These are phyloP conservation scores for Upupa epops DNA, from an alignment of 2,113 vertebrate genomes.

Conservation along the genomic window DNA sequence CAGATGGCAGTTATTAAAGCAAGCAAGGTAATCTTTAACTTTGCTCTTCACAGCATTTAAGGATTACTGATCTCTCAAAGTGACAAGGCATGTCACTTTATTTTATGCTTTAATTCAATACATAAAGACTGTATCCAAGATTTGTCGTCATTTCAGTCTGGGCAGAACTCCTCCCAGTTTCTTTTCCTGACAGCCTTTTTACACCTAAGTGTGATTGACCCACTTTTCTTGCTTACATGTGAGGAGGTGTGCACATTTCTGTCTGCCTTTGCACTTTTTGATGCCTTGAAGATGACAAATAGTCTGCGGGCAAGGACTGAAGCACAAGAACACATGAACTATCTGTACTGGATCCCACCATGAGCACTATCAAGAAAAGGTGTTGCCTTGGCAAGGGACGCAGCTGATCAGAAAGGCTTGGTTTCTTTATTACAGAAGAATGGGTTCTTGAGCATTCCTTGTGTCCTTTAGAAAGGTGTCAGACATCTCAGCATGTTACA, in stretches of 20 bases:
- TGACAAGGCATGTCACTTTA: not conserved
- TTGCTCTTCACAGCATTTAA: not conserved
- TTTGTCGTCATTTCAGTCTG: not conserved
- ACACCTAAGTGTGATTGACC: not conserved
- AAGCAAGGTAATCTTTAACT: not conserved
- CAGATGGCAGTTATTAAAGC: not conserved
- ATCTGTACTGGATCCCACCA: not conserved
- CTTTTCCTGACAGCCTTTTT: not conserved
- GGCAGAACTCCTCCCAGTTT: not conserved
- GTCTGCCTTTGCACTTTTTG: not conserved
- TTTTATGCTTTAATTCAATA: not conserved
- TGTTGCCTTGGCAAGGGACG: not conserved
- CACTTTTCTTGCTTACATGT: not conserved
- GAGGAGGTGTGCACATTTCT: not conserved
- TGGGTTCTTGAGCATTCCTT: not conserved
- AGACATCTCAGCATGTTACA: fast-evolving
- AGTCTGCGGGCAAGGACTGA: not conserved
- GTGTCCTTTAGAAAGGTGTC: not conserved
- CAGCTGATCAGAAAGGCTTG: not conserved
- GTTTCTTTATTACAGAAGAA: not conserved
- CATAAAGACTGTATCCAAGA: not conserved
- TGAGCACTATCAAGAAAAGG: not conserved
- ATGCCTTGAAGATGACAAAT: not conserved
- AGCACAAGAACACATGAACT: not conserved
- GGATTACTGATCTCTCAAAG: not conserved